Base-by-base conservation (phyloP, 2,888 invertebrate species). In the Drosophila affinis region DNA sequence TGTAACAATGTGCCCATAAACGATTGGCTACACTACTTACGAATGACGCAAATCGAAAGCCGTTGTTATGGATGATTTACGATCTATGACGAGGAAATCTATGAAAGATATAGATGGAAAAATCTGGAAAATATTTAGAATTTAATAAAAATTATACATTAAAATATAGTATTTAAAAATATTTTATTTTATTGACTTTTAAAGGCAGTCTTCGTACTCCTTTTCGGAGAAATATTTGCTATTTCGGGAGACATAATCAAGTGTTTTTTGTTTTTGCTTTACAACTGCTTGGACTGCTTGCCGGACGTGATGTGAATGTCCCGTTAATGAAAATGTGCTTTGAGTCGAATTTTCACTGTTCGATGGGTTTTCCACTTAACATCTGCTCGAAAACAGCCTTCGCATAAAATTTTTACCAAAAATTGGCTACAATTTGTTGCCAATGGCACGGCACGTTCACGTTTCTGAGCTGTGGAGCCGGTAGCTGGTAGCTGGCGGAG, bases 361-460 rank as follows among this genome's bases (percentile, higher is more conserved):
- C 49, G 21, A 52, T 56, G 49, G 39, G 54, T 61, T 55, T 44
- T 48, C 12, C 61, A 61, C 17, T 71, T 70, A 48, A 57, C 51
- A 63, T 58, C 70, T 39, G 29, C 29, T 52, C 10, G 44, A 53
- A 53, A 63, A 57, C 29, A 70, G 54, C 63, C 71, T 70, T 72
- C 70, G 57, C 49, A 3, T 39, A 46, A 39, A 49, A 49, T 63
- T 58, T 57, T 46, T 39, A 21, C 18, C 47, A 27, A 48, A 71
- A 62, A 46, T 49, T 48, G 29, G 18, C 49, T 18, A 10, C 9
- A 10, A 46, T n/a, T 39, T 18, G 10, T 18, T 46, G 46, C 52
- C 29, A 53, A 34, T 34, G 52, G 29, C 27, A 61, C 47, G 53
- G 62, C 70, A 69, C 68, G 70, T 62, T 70, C 62, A 18, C 39